Conservation (phyloP, 2,888 invertebrate genomes). For the Eubasilissa splendida region DNA sequence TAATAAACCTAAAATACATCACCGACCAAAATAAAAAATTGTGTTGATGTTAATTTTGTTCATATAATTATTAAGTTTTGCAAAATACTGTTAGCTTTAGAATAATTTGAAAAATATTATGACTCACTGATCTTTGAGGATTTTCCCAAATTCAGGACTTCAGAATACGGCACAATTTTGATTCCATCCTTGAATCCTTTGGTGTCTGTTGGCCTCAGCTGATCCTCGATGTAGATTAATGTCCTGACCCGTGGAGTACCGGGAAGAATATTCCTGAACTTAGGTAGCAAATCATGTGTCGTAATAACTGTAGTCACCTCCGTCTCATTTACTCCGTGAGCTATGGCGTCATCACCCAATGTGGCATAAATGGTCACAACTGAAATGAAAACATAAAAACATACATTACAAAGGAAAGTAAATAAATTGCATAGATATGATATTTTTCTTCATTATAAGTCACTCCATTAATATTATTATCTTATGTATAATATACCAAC, state of each 20-base stretch:
- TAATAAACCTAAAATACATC: constrained; percentile 5
- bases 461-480: no score
- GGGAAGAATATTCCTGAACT: constrained; percentile 85
- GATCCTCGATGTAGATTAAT: constrained; percentile 91
- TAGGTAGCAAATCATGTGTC: constrained; percentile 91
- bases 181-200: constrained; percentile 83
- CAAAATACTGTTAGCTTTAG: no score
- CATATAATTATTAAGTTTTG: no score
- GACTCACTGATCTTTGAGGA: constrained; percentile 66
- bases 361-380: constrained; percentile 98
- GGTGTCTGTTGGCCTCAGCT: constrained; percentile 80
- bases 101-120: not conserved
- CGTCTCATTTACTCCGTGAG: constrained; percentile 97
- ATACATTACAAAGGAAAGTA: no score
- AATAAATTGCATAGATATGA: no score
- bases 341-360: constrained; percentile 95
- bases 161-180: constrained; percentile 81
- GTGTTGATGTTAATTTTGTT: no score
- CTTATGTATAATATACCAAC: no score
- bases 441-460: no score
- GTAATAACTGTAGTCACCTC: constrained; percentile 95
- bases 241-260: constrained; percentile 84
- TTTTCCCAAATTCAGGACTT: constrained; percentile 68
- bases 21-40: no score
- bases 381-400: constrained; percentile 62